These are phyloP conservation scores for Drosophila koepferae DNA, from an alignment of 2,888 invertebrate species.

Conservation along the genomic window DNA sequence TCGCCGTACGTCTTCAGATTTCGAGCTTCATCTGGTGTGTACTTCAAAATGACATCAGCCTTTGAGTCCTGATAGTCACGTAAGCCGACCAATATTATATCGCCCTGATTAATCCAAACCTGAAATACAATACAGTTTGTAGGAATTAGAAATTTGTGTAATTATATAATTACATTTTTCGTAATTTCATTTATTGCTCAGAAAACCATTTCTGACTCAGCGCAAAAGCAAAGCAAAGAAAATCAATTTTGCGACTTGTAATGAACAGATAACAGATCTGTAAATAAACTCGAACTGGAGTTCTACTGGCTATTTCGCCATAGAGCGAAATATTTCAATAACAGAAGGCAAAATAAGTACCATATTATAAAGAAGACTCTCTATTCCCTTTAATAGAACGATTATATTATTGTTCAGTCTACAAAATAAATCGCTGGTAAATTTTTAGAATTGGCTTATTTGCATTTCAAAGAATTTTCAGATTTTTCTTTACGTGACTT, in stretches of 20 bases:
- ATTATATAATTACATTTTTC: neutral
- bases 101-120: constrained; percentile 99
- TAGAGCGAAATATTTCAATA: constrained; percentile 42
- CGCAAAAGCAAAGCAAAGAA: constrained; percentile 1
- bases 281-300: constrained; percentile 46
- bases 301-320: constrained; percentile 63
- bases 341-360: constrained; percentile 1
- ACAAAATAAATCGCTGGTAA: no score
- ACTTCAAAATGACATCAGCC: constrained; percentile 99
- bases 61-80: constrained; percentile 99
- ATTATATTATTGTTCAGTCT: no score
- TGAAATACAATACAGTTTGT: constrained; percentile 73
- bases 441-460: neutral
- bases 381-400: no score
- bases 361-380: neutral
- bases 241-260: constrained; percentile 31
- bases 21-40: constrained; percentile 99
- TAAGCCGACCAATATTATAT: constrained; percentile 98
- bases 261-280: constrained; percentile 66
- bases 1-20: constrained; percentile 99
- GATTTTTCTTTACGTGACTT: neutral
- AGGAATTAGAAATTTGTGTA: constrained; percentile 5
- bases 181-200: neutral
- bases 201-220: constrained; percentile 27
- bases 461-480: neutral